Conservation (phyloP, 2,888 invertebrate genomes). For the Cheilosia grossa region DNA sequence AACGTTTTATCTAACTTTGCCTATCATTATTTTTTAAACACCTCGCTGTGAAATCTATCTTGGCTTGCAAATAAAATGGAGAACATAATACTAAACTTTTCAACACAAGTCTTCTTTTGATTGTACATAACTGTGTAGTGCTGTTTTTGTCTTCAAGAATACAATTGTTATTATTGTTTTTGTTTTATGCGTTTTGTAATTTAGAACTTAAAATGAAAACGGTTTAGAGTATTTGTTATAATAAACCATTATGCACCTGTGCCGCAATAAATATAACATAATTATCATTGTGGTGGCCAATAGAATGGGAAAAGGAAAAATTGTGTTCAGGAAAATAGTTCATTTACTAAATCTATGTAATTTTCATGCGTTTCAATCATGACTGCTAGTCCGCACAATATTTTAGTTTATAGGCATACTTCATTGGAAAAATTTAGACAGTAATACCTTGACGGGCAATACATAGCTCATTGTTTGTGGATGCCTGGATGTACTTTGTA, state of each 20-base stretch:
- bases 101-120: background rate
- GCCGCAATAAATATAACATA: background rate
- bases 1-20: conserved; percentile 5
- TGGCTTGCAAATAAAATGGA: conserved; percentile 3
- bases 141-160: background rate
- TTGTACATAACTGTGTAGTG: conserved; percentile 2
- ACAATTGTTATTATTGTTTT: background rate
- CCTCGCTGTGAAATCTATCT: conserved; percentile 49
- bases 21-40: conserved; percentile 16
- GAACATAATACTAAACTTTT: background rate
- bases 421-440: no score
- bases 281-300: conserved; percentile 11
- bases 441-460: no score
- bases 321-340: no score
- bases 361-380: no score
- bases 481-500: no score
- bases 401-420: no score
- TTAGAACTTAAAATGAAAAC: conserved; percentile 13
- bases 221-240: conserved; percentile 11
- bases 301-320: background rate
- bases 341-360: no score
- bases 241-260: background rate
- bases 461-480: no score
- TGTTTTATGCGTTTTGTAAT: conserved; percentile 16
- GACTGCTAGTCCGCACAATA: no score